Conservation (phyloP, 2,888 invertebrate genomes). For the Stegana nigrithorax region DNA sequence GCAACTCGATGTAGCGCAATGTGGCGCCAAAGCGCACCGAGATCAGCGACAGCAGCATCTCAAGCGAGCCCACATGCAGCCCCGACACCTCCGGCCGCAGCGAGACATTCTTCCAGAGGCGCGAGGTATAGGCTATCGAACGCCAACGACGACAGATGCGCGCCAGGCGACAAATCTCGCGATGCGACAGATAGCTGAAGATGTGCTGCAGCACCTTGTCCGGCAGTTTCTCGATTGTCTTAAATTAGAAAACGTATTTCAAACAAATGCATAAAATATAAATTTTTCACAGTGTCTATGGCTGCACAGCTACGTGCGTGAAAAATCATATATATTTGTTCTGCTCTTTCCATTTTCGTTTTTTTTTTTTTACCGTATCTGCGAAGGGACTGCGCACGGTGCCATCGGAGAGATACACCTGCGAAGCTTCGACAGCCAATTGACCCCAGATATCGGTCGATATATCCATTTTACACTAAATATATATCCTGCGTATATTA, state of each 20-base stretch:
- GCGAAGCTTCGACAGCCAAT: constrained; percentile 86
- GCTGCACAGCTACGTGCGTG: not conserved
- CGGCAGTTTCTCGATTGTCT: constrained; percentile 96
- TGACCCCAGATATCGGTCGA: constrained; percentile 89
- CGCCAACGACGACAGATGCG: constrained; percentile 97
- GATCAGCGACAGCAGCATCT: constrained; percentile 87
- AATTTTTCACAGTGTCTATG: not conserved
- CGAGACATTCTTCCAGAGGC: constrained; percentile 95
- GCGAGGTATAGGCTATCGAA: constrained; percentile 92
- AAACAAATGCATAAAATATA: not conserved
- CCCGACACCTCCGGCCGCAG: constrained; percentile 97
- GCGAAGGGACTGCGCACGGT: constrained; percentile 86
- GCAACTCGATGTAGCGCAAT: constrained; percentile 90
- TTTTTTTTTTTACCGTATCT: constrained; percentile 76
- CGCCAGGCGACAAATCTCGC: constrained; percentile 94
- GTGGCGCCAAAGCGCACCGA: constrained; percentile 90
- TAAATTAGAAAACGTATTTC: constrained; percentile 49
- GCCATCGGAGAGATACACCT: constrained; percentile 86
- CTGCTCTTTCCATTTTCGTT: not conserved
- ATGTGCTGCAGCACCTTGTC: constrained; percentile 95
- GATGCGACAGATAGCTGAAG: constrained; percentile 93
- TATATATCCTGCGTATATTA: no score
- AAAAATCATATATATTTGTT: not conserved
- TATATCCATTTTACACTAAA: constrained; percentile 73
- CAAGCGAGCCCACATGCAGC: constrained; percentile 77